Percentiles rank a stretch among this genome's conserved stretches.
Conservation (phyloP, 2,888 invertebrate genomes). For the Pristionchus maxplancki region DNA sequence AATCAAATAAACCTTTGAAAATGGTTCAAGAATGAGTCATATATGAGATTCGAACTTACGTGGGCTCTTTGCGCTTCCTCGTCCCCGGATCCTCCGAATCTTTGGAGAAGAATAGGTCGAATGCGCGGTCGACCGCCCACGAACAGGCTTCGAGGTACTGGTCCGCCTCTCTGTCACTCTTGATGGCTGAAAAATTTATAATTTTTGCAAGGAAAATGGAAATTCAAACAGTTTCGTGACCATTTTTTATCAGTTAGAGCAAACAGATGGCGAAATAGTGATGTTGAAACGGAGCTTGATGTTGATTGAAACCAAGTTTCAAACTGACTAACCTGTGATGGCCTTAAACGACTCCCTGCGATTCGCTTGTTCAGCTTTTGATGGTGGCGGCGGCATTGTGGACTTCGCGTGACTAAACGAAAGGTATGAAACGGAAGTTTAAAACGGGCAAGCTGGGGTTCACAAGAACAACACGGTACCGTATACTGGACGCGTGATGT, state of each 20-base stretch:
- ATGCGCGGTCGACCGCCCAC: conserved; percentile 56
- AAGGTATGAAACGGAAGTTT: neutral
- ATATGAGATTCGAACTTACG: neutral
- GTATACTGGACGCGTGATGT: neutral
- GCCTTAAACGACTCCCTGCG: conserved; percentile 3
- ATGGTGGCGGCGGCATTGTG: conserved; percentile 29
- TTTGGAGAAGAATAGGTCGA: conserved; percentile 59
- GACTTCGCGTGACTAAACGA: neutral
- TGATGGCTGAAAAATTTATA: neutral
- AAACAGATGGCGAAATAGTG: neutral
- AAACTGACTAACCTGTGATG: conserved; percentile 6
- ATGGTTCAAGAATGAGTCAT: neutral
- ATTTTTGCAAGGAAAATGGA: neutral
- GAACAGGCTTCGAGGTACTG: conserved; percentile 59
- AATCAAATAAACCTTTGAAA: too few relatives aligned
- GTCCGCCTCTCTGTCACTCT: conserved; percentile 51
- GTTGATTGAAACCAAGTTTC: neutral
- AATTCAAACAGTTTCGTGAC: neutral
- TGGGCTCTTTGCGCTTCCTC: conserved; percentile 41
- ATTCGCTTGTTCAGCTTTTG: neutral
- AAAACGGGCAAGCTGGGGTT: neutral
- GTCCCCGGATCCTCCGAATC: neutral
- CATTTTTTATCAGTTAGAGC: neutral
- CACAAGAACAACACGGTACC: neutral
- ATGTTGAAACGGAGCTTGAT: neutral